Evolutionary conservation across 2,797 vertebrate genomes (phyloP), one percentile per base, ranked within the genome.

Genomic region (Sebastes trivittatus): DNA sequence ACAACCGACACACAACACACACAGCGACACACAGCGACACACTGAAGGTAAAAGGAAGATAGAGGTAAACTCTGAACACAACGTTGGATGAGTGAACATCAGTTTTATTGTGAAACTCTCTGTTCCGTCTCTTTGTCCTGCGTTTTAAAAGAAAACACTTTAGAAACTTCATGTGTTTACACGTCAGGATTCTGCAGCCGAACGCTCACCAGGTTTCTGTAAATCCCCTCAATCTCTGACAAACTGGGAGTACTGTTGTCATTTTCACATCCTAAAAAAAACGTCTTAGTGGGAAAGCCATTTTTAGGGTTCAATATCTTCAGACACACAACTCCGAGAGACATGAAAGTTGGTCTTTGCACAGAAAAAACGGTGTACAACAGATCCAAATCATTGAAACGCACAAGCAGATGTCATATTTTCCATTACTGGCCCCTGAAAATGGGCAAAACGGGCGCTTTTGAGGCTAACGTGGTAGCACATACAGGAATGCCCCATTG

Each of bases 61-160:
- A 54, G 76, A 77, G 30, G 49, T 66, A 68, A 81, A 85, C 42
- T 59, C 34, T 36, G 66, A 84, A 49, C 61, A 66, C 5, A 8
- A 2, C 16, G 5, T 32, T 58, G 69, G 20, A 63, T 27, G 64
- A 73, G 20, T 61, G 20, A 81, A 67, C 72, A 46, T 80, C 22
- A 16, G 5, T 58, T 34, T 20, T 55, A 8, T 34, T 32, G 25
- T 63, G 8, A 32, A 80, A 69, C 20, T 54, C 11, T 58, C 11
- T 52, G 1, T 32, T 74, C 25, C 11, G n/a, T 30, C 13, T 71
- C 13, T 71, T 29, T 29, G 30, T 66, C 8, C 64, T 34, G 34
- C 36, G 3, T 81, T 66, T 67, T 56, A 3, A 52, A 64, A 38
- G 42, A 52, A 20, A 52, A n/a, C 46, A 20, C 46, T 49, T 49